Conservation (phyloP, 1,140 invertebrate species). For the Drosophila asahinai region DNA sequence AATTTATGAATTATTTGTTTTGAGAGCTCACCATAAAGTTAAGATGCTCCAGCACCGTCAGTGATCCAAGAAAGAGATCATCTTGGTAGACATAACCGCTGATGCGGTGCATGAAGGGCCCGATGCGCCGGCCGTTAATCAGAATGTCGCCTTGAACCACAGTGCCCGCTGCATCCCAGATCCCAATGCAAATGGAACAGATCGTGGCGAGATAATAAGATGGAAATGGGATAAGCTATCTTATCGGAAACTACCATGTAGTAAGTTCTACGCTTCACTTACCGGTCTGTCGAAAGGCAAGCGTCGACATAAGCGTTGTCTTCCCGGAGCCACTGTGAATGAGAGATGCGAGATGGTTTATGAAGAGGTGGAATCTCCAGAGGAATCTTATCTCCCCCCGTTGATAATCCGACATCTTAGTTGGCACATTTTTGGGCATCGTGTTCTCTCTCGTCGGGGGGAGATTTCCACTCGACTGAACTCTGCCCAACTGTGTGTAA, state of each 20-base stretch:
- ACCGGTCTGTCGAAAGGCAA: conserved; percentile 92
- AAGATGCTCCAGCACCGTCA: conserved; percentile 96
- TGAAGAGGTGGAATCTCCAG: conserved; percentile 6
- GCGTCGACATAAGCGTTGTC: conserved; percentile 95
- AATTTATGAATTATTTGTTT: neutral
- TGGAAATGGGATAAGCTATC: conserved; percentile 44
- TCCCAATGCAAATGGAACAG: conserved; percentile 17
- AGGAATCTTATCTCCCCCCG: conserved; percentile 3
- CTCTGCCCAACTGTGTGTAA: neutral
- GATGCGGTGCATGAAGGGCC: conserved; percentile 91
- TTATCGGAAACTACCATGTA: conserved; percentile 42
- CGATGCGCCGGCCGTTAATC: conserved; percentile 89
- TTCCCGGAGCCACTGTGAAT: conserved; percentile 95
- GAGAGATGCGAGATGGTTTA: conserved; percentile 31
- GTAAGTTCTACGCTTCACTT: conserved; percentile 41
- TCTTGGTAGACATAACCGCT: conserved; percentile 98
- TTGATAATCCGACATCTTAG: conserved; percentile 24
- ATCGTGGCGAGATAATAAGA: conserved; percentile 16
- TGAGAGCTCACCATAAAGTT: conserved; percentile 90
- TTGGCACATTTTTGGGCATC: conserved; percentile 31
- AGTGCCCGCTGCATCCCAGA: conserved; percentile 86
- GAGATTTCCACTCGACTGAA: conserved; percentile 26
- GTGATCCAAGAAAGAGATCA: conserved; percentile 93
- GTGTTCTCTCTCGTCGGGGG: neutral
- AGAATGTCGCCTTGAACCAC: conserved; percentile 91